These are phyloP conservation scores for Paradoxurus hermaphroditus DNA, from an alignment of 2,113 vertebrate species.

Conservation along the genomic window DNA sequence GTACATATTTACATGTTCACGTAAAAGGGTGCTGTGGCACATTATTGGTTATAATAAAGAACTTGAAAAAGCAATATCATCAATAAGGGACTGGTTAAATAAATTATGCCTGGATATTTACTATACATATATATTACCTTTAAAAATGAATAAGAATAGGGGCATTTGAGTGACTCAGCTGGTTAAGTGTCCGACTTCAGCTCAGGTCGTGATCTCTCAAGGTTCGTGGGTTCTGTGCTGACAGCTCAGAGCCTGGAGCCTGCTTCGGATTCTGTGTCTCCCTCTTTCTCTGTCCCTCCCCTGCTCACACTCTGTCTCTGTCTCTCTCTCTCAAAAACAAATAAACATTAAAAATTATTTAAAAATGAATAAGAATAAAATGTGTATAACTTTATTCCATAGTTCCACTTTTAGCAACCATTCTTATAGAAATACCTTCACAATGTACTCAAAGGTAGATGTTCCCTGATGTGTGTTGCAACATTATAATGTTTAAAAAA, in stretches of 20 bases:
- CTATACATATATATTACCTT: background rate
- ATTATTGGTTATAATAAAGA: background rate
- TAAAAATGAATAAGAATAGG: background rate
- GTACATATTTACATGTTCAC: background rate
- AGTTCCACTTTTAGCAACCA: background rate
- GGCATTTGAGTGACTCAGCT: background rate
- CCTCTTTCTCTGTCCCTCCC: background rate
- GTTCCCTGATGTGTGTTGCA: background rate
- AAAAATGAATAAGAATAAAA: background rate
- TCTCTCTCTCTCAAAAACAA: too few relatives aligned
- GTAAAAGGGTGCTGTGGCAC: background rate
- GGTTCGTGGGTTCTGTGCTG: too few relatives aligned
- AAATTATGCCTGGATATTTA: background rate
- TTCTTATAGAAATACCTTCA: background rate
- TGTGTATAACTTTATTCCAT: background rate
- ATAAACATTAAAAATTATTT: too few relatives aligned
- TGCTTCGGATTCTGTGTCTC: too few relatives aligned
- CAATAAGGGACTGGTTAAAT: background rate
- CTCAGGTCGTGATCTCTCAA: background rate
- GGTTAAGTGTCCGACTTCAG: background rate
- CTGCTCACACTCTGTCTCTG: too few relatives aligned
- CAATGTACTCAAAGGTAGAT: background rate
- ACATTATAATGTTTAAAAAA: background rate
- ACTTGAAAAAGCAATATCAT: background rate
- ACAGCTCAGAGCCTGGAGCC: too few relatives aligned